Conservation (phyloP, 2,797 vertebrate genomes). For the Champsocephalus gunnari region DNA sequence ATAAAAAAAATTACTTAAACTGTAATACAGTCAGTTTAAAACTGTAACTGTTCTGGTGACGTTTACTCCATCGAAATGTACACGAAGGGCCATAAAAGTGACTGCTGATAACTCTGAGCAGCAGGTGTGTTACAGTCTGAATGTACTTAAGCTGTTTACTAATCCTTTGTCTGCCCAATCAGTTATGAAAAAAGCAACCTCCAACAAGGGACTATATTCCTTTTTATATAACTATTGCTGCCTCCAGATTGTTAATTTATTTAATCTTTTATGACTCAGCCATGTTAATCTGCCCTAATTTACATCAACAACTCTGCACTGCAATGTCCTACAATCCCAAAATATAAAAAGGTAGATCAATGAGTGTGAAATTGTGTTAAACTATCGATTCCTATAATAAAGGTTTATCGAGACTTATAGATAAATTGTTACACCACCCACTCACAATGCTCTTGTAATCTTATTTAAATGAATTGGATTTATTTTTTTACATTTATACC, state of each 20-base stretch:
- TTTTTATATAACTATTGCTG: slow-evolving; percentile 42
- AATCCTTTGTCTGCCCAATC: slow-evolving; percentile 1
- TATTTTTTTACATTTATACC: neutral
- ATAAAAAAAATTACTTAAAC: neutral
- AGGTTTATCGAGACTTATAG: slow-evolving; percentile 1
- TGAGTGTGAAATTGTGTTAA: slow-evolving; percentile 3
- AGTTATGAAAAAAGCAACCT: slow-evolving; percentile 7
- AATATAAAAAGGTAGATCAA: slow-evolving; percentile 34
- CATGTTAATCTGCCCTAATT: slow-evolving; percentile 37
- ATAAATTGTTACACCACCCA: slow-evolving; percentile 37
- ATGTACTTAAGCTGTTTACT: neutral
- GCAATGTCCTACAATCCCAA: neutral
- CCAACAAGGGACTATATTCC: slow-evolving; percentile 8
- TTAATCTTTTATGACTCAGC: slow-evolving; percentile 47
- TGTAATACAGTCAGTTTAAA: neutral
- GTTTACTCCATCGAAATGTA: neutral
- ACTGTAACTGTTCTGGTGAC: neutral
- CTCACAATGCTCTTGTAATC: slow-evolving; percentile 9
- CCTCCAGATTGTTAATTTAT: slow-evolving; percentile 28
- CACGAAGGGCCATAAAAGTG: neutral
- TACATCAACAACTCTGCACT: slow-evolving; percentile 34
- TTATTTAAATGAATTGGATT: neutral
- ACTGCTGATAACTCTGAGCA: neutral
- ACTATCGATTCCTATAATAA: slow-evolving; percentile 35
- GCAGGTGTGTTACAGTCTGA: neutral